Percentiles rank a stretch among this genome's conserved stretches.
Conservation (phyloP, 2,888 invertebrate genomes). For the Slavum lentiscoides region DNA sequence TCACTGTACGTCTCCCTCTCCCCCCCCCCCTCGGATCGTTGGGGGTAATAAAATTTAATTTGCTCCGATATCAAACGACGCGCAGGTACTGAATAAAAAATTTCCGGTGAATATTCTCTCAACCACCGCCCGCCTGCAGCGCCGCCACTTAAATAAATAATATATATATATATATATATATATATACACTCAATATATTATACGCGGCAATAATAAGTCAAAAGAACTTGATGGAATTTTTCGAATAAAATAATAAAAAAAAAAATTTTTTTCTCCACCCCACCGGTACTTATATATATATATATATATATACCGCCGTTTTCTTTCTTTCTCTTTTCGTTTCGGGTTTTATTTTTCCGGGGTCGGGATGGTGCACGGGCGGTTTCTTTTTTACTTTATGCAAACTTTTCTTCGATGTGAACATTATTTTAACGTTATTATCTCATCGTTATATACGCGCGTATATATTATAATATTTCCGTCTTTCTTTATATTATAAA, state of each 20-base stretch:
- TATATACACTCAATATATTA: constrained; percentile 34
- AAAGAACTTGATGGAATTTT: constrained; percentile 54
- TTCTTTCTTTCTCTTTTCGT: constrained; percentile 21
- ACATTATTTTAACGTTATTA: constrained; percentile 48
- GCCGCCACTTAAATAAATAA: constrained; percentile 10
- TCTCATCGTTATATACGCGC: constrained; percentile 25
- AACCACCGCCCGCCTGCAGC: neutral
- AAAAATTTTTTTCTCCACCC: constrained; percentile 28
- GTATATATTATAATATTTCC: constrained; percentile 27
- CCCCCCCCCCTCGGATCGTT: neutral
- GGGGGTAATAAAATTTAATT: constrained; percentile 52
- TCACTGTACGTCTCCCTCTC: neutral
- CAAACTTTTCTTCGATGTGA: constrained; percentile 49
- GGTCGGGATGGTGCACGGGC: too few relatives aligned
- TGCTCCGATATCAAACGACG: constrained; percentile 51
- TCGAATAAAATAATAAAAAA: constrained; percentile 37
- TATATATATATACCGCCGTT: neutral
- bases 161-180: too few relatives aligned
- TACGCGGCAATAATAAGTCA: constrained; percentile 53
- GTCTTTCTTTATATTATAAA: constrained; percentile 39
- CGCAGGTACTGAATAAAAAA: constrained; percentile 53
- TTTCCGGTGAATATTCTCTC: constrained; percentile 41
- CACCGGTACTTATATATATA: too few relatives aligned
- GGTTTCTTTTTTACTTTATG: constrained; percentile 12
- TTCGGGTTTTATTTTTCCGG: neutral